Conservation (phyloP, 2,797 vertebrate genomes). For the Danio choprae region DNA sequence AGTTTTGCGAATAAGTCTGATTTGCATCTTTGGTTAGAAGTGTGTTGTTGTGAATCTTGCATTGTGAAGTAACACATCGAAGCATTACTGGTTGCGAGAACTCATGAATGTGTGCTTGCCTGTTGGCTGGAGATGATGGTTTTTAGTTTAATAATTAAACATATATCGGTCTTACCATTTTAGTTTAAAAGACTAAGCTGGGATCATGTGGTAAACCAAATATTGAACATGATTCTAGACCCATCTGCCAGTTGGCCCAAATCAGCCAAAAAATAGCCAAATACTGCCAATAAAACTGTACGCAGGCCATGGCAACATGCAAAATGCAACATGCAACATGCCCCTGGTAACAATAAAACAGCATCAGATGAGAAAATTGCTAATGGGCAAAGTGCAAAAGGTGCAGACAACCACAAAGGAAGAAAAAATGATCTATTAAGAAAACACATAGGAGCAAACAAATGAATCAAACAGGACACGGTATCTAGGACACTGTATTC, state of each 20-base stretch:
- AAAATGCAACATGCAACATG: no score
- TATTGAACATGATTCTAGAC: neutral
- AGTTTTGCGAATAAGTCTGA: no score
- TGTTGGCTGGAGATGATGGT: no score
- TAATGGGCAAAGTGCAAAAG: constrained; percentile 35
- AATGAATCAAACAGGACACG: constrained; percentile 34
- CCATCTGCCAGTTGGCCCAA: neutral
- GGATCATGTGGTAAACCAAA: neutral
- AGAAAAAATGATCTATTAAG: constrained; percentile 18
- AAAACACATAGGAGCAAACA: constrained; percentile 43
- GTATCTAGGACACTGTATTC: constrained; percentile 35
- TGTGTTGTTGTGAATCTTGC: no score
- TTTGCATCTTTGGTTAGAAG: no score
- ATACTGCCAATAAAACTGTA: neutral
- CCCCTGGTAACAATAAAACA: constrained; percentile 35
- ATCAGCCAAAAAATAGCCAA: neutral
- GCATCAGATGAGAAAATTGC: constrained; percentile 46
- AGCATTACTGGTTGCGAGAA: no score
- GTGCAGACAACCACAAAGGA: constrained; percentile 28
- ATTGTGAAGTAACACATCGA: no score
- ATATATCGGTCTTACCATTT: no score
- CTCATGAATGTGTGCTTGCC: no score
- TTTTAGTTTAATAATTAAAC: no score
- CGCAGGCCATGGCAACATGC: constrained; percentile 31
- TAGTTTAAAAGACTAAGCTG: no score